Base-by-base conservation (phyloP, 2,113 vertebrate genomes). In the Seriola dumerili region DNA sequence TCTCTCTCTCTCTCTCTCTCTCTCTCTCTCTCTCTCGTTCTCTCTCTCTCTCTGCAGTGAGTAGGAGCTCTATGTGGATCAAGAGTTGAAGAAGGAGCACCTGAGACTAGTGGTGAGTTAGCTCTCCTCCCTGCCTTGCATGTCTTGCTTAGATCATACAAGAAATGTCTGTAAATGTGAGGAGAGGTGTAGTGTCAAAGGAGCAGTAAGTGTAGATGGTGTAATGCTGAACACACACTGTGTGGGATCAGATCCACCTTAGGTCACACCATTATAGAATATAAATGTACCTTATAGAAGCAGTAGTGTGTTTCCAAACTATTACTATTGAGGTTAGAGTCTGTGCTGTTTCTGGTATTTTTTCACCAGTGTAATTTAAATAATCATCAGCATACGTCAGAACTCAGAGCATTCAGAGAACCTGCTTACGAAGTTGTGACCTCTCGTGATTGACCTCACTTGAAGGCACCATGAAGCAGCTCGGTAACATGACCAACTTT, bases 61-160 rank as follows among this genome's bases (percentile, higher is more conserved):
- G 62, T 69, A 77, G 75, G 13, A 85, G 46, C 62, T 84, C 83
- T 55, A 85, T 85, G 88, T 72, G 85, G 79, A 91, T 76, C 68
- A 6, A 48, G 81, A 81, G 66, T 70, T 90, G 78, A 88, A 77
- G 54, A 72, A 78, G 63, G 63, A 91, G 75, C 74, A 78, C 42
- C 86, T 54, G 65, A 85, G 80, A 86, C 87, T n/a, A 55, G 81
- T 78, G 88, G 91, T 93, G 84, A 91, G 91, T 90, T 64, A 44
- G 19, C 32, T 59, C 17, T 72, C 36, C 44, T 59, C 61, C 21
- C 9, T 4, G 42, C 32, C 14, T 55, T 2, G 29, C 29, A 29
- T 29, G 29, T 29, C 29, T 29, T 29, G 29, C 29, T 29, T 29
- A 29, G 29, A 29, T 29, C 29, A 29, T 29, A 29, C 29, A 72